Base-by-base conservation (phyloP, 2,888 invertebrate genomes). In the Polyommatus iphigenia region DNA sequence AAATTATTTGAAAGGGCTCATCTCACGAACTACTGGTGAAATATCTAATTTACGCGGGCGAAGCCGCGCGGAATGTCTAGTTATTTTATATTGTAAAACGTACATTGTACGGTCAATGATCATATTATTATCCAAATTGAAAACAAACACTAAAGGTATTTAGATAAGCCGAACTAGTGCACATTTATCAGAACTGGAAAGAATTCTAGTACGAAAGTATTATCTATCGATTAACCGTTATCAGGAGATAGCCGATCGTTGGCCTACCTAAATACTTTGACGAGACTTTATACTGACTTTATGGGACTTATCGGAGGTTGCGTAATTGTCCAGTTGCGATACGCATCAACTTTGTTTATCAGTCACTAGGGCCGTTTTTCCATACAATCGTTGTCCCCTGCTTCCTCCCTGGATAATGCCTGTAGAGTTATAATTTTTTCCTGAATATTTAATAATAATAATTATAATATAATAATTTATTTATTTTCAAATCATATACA, bases 191-290 rank as follows among this genome's bases (percentile, higher is more conserved):
- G 18, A 75, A 50, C 50, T 54, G 54, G 46, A 75, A 46, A 46
- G 24, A 18, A 50, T 50, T 54, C 18, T 75, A 29, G 75, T 54
- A 54, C 6, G 29, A 50, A 50, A 54, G 75, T 80, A 85, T 86
- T 86, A 87, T 87, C 86, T 81, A 82, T 83, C 83, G 85, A 86
- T 86, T 85, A 79, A 82, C 78, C 80, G 82, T 82, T 86, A 87
- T 86, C 85, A 85, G 79, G 80, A 81, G 87, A 88, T 88, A 88
- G 84, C 79, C 85, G 88, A 87, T 82, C 87, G 81, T 81, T 85
- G 87, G 86, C 85, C 83, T 72, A 72, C 41, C 72, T 75, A 81
- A 79, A 54, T 77, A 32, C 29, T 24, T 77, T 54, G 54, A 54
- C 67, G 71, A 57, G 54, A 71, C 62, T 29, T 41, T 29, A 32